Conservation (phyloP, 2,888 invertebrate genomes). For the Copidosoma aretas region DNA sequence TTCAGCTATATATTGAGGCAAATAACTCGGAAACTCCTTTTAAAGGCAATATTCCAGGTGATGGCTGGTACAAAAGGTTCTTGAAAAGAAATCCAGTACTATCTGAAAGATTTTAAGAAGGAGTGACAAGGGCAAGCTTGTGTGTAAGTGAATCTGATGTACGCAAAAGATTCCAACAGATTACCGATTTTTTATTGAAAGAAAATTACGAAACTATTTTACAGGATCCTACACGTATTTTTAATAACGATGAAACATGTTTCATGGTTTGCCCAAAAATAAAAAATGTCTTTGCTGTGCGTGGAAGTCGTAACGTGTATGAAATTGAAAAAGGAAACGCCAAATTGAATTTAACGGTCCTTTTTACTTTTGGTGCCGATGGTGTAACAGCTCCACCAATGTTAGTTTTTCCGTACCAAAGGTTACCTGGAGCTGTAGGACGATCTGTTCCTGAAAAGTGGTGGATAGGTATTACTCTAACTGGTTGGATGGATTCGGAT, state of each 20-base stretch:
- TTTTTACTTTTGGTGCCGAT: conserved; percentile 58
- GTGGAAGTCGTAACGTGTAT: conserved; percentile 52
- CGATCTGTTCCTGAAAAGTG: conserved; percentile 53
- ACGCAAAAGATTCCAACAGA: conserved; percentile 50
- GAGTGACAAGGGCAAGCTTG: too few relatives aligned
- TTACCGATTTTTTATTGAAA: conserved; percentile 47
- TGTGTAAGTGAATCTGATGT: too few relatives aligned
- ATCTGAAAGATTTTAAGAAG: too few relatives aligned
- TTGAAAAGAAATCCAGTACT: too few relatives aligned
- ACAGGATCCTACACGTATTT: conserved; percentile 51
- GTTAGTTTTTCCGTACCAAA: conserved; percentile 56
- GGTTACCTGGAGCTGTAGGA: conserved; percentile 53
- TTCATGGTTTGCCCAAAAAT: conserved; percentile 53
- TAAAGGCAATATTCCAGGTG: too few relatives aligned
- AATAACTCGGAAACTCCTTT: too few relatives aligned
- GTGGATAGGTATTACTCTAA: conserved; percentile 57
- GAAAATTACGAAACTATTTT: conserved; percentile 45
- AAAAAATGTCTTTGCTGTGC: conserved; percentile 45
- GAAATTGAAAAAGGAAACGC: conserved; percentile 53
- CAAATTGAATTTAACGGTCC: conserved; percentile 56
- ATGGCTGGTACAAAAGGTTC: too few relatives aligned
- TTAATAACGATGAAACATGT: conserved; percentile 54
- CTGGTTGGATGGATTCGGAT: conserved; percentile 60
- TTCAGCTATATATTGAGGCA: too few relatives aligned
- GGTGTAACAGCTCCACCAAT: conserved; percentile 54